These are phyloP conservation scores for Onychomys arenicola DNA, from an alignment of 2,797 vertebrate species.

Conservation along the genomic window DNA sequence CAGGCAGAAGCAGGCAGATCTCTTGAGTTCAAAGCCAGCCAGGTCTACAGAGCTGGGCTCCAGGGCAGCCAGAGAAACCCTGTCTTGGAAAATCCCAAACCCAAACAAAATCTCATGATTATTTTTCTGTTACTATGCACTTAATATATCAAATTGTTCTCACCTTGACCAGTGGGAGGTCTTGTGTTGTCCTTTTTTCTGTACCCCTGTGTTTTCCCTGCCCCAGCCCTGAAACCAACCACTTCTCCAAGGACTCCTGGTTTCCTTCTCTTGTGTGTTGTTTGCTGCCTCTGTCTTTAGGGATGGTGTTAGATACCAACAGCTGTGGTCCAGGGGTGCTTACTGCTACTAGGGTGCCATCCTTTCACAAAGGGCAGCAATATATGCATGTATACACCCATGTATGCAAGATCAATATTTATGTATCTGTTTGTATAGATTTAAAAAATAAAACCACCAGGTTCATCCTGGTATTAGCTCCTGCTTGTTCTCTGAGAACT, in stretches of 20 bases:
- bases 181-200: neutral
- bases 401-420: neutral
- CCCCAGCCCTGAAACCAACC: neutral
- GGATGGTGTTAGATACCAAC: constrained; percentile 26
- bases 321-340: neutral
- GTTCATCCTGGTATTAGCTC: neutral
- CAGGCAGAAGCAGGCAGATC: neutral
- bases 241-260: neutral
- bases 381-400: neutral
- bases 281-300: neutral
- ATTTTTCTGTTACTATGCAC: constrained; percentile 36
- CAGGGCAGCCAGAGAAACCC: neutral
- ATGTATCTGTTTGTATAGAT: neutral
- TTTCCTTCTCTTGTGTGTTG: neutral
- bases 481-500: constrained; percentile 36
- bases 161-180: neutral
- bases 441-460: neutral
- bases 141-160: constrained; percentile 32
- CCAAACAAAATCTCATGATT: neutral
- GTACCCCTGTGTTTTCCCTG: neutral
- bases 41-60: neutral
- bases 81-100: neutral
- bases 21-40: neutral
- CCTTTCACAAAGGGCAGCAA: neutral
- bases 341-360: neutral